Evolutionary conservation across 23 tunicate genomes (phyloP).

Genomic region (Botrylloides violaceus): DNA sequence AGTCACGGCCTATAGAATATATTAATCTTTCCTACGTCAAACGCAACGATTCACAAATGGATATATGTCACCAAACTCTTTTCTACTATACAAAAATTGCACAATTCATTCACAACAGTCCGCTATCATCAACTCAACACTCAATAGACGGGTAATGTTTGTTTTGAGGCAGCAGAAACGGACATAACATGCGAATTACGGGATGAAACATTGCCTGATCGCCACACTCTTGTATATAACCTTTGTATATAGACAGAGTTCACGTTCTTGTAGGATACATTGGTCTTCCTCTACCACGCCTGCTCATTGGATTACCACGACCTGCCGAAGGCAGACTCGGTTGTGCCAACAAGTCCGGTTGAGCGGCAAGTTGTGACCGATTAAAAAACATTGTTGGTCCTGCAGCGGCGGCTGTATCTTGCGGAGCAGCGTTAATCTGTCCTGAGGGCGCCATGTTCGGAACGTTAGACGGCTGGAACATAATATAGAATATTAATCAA

Average conservation of each 20-base stretch:
- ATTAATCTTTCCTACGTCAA: background rate
- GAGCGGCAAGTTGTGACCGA: constrained; percentile 11
- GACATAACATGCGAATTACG: background rate
- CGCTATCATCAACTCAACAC: background rate
- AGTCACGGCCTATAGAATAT: background rate
- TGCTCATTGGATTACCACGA: background rate
- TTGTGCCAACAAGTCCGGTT: constrained; percentile 1
- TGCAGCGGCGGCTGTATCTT: background rate
- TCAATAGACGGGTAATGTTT: background rate
- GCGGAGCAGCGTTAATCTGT: background rate
- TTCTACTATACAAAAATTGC: background rate
- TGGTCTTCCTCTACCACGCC: constrained; percentile 17
- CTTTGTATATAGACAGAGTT: too few relatives aligned
- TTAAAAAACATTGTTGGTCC: constrained; percentile 27
- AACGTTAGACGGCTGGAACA: background rate
- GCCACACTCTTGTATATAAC: background rate
- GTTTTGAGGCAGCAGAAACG: too few relatives aligned
- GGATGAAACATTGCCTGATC: background rate
- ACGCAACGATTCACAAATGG: too few relatives aligned
- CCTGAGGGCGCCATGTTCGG: background rate
- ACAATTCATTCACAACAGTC: background rate
- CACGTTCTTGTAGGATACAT: constrained; percentile 5
- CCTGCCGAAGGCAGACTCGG: constrained; percentile 9
- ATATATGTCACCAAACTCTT: background rate
- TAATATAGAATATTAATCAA: too few relatives aligned